Evolutionary conservation across 2,113 vertebrate genomes (phyloP), one percentile per base, ranked within the genome.

Genomic region (Phycodurus eques): DNA sequence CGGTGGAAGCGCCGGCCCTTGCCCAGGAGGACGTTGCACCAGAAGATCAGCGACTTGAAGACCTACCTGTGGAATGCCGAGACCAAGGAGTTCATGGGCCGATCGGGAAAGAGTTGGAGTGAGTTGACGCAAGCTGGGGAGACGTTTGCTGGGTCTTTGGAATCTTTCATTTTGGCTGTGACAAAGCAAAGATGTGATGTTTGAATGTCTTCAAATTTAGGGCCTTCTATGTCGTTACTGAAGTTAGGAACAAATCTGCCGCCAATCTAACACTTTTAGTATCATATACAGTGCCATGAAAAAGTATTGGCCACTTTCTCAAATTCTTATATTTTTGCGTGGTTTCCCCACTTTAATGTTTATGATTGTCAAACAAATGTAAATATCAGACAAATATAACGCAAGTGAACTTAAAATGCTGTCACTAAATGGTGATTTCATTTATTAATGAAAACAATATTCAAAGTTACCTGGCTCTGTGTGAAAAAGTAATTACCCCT

Each of bases 31-130:
- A 94, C 93, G 22, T 93, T 95, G 86, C 90, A 90, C 88, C 94
- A 95, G 72, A 90, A 94, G 81, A 93, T 95, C 73, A 91, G 85
- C 14, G 92, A 92, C 76, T 15, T 97, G 68, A 97, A 94, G 85
- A 92, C 82, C 46, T 97, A 96, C 92, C 83, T 98, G 71, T 98
- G 96, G 97, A 98, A 99, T 85, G 94, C 95, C 0, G 96, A 97
- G 88, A 96, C 95, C 83, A 94, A 92, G 74, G 94, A 95, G 75
- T 98, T 95, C 92, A 92, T 99, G 94, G 96, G 96, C 77, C 95
- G 95, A 90, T 93, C 96, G 15, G 94, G 93, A 80, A 95, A 95
- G 91, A 99, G 95, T 90, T 97, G 96, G 96, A 94, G 96, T 99
- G 94, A 95, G 97, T 96, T 85, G 75, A 57, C 35, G 76, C 0